Conservation (phyloP, 2,888 invertebrate species). For the Nomada lathburiana region DNA sequence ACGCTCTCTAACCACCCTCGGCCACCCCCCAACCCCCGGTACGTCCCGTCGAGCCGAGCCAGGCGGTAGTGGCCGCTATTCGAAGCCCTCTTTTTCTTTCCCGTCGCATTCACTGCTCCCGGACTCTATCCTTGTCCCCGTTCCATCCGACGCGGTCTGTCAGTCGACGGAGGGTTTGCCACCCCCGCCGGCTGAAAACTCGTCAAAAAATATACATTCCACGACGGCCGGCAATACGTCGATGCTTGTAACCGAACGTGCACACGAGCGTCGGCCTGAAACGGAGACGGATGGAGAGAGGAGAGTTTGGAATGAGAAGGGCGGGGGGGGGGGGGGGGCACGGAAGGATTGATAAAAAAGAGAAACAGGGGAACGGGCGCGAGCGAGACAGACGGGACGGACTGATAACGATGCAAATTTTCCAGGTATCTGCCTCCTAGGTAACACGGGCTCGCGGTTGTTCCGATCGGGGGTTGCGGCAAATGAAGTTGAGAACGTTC, state of each 20-base stretch:
- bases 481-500: constrained; percentile 44
- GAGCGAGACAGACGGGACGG: constrained; percentile 1
- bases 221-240: constrained; percentile 63
- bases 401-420: constrained; percentile 64
- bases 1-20: constrained; percentile 73
- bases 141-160: constrained; percentile 63
- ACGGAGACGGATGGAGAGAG: constrained; percentile 12
- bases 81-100: constrained; percentile 73
- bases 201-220: constrained; percentile 74
- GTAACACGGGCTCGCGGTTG: constrained; percentile 49
- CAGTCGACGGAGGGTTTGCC: constrained; percentile 60
- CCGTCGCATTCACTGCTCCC: constrained; percentile 73
- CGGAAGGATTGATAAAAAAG: constrained; percentile 24
- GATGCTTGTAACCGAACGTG: constrained; percentile 55
- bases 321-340: not conserved
- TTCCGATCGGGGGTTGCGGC: constrained; percentile 35
- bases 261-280: constrained; percentile 21
- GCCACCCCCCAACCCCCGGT: constrained; percentile 74
- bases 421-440: constrained; percentile 54
- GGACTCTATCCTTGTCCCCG: constrained; percentile 69
- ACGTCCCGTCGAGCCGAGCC: constrained; percentile 4
- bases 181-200: constrained; percentile 65
- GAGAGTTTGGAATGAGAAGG: not conserved
- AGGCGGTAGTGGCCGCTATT: constrained; percentile 32
- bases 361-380: not conserved